Percentiles rank a stretch among this genome's conserved stretches.
Evolutionary conservation across 2,113 vertebrate genomes (phyloP).

Genomic region (Vidua chalybeata): DNA sequence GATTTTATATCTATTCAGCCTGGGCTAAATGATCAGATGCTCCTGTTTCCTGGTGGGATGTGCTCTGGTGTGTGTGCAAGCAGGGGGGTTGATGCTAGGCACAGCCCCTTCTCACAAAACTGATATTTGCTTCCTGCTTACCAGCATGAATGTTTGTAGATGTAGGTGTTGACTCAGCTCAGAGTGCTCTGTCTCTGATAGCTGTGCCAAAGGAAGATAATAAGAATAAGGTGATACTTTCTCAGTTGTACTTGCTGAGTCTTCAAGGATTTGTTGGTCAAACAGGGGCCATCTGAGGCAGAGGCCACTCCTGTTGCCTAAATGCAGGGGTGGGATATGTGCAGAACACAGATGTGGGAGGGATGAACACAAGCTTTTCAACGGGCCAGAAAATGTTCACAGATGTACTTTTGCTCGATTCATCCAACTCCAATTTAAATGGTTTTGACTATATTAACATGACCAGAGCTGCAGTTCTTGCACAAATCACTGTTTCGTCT

Average conservation of each 20-base stretch:
- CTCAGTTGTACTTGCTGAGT: neutral
- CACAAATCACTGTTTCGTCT: neutral
- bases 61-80: neutral
- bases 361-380: neutral
- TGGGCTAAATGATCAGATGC: neutral
- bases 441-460: constrained; percentile 33
- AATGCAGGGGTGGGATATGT: neutral
- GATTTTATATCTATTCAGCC: neutral
- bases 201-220: neutral
- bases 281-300: neutral
- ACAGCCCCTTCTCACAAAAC: neutral
- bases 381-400: constrained; percentile 13
- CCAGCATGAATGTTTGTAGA: neutral
- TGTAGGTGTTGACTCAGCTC: neutral
- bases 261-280: neutral
- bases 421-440: constrained; percentile 31
- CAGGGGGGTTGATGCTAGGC: neutral
- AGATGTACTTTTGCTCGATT: constrained; percentile 15
- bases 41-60: neutral
- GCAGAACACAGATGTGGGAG: neutral
- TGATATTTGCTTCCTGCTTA: neutral
- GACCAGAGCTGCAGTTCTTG: neutral
- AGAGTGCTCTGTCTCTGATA: neutral
- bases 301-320: neutral
- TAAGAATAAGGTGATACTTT: neutral